phyloP scores from a whole-genome alignment of 2,888 invertebrate species.

The Latrodectus elegans region DNA sequence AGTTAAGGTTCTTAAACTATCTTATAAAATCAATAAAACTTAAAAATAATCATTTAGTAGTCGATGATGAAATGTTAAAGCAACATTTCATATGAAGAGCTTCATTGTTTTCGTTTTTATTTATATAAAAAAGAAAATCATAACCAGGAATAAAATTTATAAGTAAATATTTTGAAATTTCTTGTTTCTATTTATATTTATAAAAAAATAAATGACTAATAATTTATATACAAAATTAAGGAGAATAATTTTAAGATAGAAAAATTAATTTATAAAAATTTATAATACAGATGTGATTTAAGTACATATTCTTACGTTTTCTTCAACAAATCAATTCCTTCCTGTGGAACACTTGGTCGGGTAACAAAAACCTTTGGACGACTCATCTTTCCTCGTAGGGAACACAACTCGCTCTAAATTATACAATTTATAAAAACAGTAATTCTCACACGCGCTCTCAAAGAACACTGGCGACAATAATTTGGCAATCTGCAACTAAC shows the following conservation, averaged over 20 bases:
- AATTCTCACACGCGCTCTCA: background rate
- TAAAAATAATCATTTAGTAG: background rate
- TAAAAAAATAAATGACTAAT: background rate
- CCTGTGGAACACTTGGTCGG: conserved; percentile 81
- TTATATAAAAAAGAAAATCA: background rate
- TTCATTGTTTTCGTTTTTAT: background rate
- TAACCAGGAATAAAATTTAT: background rate
- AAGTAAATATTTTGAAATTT: background rate
- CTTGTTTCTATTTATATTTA: background rate
- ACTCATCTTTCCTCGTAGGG: conserved; percentile 72
- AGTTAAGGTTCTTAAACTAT: background rate
- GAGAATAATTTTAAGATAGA: background rate
- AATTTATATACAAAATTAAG: background rate
- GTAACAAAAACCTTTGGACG: conserved; percentile 83
- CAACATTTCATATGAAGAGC: background rate
- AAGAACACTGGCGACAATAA: background rate
- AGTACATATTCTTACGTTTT: conserved; percentile 70
- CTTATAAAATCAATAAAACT: background rate
- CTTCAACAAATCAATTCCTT: conserved; percentile 80
- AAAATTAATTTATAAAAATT: too few relatives aligned
- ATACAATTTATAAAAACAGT: background rate
- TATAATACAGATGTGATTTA: too few relatives aligned
- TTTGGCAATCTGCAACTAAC: background rate
- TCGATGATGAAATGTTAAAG: background rate
- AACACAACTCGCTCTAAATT: too few relatives aligned